Evolutionary conservation across 2,113 vertebrate genomes (phyloP).

Genomic region (Pica pica): DNA sequence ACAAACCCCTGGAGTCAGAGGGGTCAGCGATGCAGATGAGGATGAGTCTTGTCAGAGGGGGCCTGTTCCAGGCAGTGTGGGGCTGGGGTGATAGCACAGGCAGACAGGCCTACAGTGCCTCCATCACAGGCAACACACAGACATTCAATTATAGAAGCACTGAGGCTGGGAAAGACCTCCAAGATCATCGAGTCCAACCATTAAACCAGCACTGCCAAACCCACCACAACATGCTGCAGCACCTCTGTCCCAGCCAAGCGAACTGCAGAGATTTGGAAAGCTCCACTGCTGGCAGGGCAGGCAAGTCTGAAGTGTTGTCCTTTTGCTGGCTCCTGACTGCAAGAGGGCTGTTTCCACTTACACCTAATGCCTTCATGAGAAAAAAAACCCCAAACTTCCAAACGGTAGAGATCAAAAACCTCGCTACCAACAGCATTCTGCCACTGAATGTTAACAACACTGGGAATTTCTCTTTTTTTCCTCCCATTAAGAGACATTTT

Average conservation of each 20-base stretch:
- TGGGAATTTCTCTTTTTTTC: not conserved
- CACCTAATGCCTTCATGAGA: not conserved
- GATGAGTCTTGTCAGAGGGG: not conserved
- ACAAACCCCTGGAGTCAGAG: not conserved
- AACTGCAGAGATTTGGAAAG: not conserved
- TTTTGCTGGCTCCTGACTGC: not conserved
- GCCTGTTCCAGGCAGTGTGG: no score
- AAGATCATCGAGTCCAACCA: fast-evolving
- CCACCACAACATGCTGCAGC: not conserved
- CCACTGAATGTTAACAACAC: not conserved
- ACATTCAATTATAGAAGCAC: fast-evolving
- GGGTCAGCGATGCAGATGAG: not conserved
- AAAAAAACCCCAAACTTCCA: not conserved
- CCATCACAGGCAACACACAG: not conserved
- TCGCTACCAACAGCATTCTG: not conserved
- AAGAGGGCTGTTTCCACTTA: not conserved
- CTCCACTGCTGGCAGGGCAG: not conserved
- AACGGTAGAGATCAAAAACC: not conserved
- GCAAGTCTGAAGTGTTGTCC: not conserved
- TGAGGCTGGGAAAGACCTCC: not conserved
- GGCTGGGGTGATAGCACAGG: not conserved
- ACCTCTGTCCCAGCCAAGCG: not conserved
- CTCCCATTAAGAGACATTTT: constrained; percentile 9
- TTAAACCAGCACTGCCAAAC: not conserved
- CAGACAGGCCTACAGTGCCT: not conserved